Evolutionary conservation across 2,113 vertebrate genomes (phyloP), one percentile per base, ranked within the genome.

Genomic region (Condylura cristata): DNA sequence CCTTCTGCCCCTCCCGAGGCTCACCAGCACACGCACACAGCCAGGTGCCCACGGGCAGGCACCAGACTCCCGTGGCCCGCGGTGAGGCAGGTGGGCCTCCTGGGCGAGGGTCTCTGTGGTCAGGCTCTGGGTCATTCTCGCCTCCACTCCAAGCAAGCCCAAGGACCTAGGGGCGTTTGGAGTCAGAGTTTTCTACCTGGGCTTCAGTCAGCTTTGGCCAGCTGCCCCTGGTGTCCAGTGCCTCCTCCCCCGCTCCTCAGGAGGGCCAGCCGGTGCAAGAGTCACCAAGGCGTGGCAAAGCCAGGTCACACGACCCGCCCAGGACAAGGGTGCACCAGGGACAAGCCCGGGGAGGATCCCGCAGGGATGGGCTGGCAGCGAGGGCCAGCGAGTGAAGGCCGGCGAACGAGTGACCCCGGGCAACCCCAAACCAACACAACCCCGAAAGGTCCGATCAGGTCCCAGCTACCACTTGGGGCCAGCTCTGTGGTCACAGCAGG

Each of bases 281-380:
- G 37, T 79, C 41, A 18, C 8, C 10, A 12, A n/a, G 48, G 11
- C 0, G 1, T 1, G 1, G 61, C 41, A 65, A 1, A 48, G 24
- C 41, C 22, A 0, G 46, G 14, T 5, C 26, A 26, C 0, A 1
- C 2, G 8, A 13, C 16, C 0, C 1, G 30, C 32, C 34, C 63
- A 18, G 63, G 6, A 51, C 48, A 16, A 16, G 5, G 1, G 48
- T 16, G 48, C 48, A 16, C 48, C 20, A 61, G 28, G 28, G 39
- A 0, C 20, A 48, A 17, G 3, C 4, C 28, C 18, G 18, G 65
- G 8, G 48, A 76, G 37, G 46, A 22, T 41, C 37, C 66, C 32
- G n/a, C 37, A 3, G 10, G 9, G 32, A 14, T 12, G 10, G 20
- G 6, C 28, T 63, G 32, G 2, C 34, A 9, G 22, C 78, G 37